Evolutionary conservation across 2,888 invertebrate genomes (phyloP).

Genomic region (Drepanosiphum platanoidis): DNA sequence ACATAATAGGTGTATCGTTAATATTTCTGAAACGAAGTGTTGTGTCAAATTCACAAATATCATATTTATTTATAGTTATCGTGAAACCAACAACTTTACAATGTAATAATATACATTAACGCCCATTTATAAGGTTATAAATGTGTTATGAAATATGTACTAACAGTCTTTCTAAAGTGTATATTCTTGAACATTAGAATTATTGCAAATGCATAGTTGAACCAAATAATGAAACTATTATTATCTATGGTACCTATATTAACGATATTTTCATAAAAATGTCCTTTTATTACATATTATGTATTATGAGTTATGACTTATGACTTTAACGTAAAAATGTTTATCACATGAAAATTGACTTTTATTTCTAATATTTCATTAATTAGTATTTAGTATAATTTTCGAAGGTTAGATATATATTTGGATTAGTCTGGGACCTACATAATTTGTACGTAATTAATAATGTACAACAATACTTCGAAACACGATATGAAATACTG

Average conservation of each 20-base stretch:
- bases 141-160: too few species aligned
- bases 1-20: background rate
- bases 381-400: background rate
- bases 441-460: background rate
- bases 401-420: background rate
- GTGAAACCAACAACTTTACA: background rate
- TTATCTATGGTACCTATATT: too few species aligned
- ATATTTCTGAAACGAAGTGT: background rate
- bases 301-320: too few species aligned
- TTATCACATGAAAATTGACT: background rate
- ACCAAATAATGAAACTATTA: background rate
- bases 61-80: background rate
- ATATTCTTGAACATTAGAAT: too few species aligned
- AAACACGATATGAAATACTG: background rate
- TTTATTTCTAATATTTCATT: background rate
- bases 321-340: background rate
- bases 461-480: background rate
- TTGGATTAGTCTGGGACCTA: background rate
- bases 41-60: background rate
- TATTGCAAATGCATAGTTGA: background rate
- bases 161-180: background rate
- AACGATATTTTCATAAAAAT: too few species aligned
- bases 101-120: background rate
- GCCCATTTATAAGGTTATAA: background rate
- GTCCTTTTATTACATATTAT: too few species aligned